phyloP scores from a whole-genome alignment of 2,888 invertebrate genomes.

The Itoplectis maculator region DNA sequence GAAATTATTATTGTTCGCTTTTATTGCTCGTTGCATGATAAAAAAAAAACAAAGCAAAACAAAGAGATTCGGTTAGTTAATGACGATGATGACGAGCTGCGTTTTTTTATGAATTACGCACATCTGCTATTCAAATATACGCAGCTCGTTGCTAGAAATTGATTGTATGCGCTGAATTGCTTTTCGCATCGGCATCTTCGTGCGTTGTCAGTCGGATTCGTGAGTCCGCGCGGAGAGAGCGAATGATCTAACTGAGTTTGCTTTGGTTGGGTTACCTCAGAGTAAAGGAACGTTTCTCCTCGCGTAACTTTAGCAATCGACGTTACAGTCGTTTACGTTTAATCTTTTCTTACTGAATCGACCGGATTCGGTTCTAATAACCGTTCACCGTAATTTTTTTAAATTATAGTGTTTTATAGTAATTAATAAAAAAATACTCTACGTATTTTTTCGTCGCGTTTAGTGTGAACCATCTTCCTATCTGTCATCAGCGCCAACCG shows the following conservation, averaged over 20 bases:
- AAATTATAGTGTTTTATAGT: too few species aligned
- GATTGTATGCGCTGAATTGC: constrained; percentile 34
- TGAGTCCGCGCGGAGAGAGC: constrained; percentile 22
- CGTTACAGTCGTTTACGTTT: background rate
- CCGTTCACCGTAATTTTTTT: background rate
- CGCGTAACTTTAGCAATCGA: constrained; percentile 23
- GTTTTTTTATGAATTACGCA: constrained; percentile 19
- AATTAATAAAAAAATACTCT: background rate
- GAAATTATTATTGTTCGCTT: constrained; percentile 33
- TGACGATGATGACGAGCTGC: constrained; percentile 36
- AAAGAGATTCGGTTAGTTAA: constrained; percentile 45
- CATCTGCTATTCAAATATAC: constrained; percentile 26
- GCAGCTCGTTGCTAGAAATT: constrained; percentile 36
- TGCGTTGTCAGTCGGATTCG: constrained; percentile 33
- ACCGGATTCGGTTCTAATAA: too few species aligned
- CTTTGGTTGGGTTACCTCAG: background rate
- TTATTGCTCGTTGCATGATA: constrained; percentile 16
- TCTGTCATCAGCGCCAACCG: constrained; percentile 45
- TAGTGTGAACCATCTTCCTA: background rate
- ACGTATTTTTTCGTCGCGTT: background rate
- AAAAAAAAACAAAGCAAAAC: constrained; percentile 3
- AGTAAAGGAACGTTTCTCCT: constrained; percentile 20
- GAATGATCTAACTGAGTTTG: constrained; percentile 28
- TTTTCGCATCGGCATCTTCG: constrained; percentile 35
- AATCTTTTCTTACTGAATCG: background rate